Percentiles rank a stretch among this genome's conserved stretches.
Conservation (phyloP, 2,113 vertebrate genomes). For the Percopsis transmontana region DNA sequence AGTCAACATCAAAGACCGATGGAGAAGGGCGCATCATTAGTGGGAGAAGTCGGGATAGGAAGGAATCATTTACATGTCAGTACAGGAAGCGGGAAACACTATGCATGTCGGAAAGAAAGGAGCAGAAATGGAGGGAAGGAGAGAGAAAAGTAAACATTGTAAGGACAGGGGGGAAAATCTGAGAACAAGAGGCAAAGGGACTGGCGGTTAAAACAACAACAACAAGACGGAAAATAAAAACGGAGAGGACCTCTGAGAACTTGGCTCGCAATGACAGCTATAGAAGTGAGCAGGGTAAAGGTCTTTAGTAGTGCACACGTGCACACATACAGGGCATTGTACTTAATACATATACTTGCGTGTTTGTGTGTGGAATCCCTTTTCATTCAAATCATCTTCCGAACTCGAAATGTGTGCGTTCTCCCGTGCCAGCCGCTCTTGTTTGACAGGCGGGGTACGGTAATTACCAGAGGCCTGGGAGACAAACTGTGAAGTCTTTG, state of each 20-base stretch:
- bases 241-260: background rate
- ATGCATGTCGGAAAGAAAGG: constrained; percentile 51
- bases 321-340: background rate
- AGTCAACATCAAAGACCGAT: constrained; percentile 72
- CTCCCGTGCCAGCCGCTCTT: constrained; percentile 2
- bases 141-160: constrained; percentile 5
- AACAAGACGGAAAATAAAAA: constrained; percentile 20
- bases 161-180: background rate
- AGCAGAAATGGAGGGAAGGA: constrained; percentile 9
- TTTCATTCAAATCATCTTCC: constrained; percentile 15
- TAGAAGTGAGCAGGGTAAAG: background rate
- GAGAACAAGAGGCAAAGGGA: constrained; percentile 25
- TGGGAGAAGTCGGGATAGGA: constrained; percentile 58
- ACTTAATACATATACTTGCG: background rate
- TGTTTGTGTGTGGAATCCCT: background rate
- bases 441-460: constrained; percentile 29
- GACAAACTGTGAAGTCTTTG: constrained; percentile 13
- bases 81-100: constrained; percentile 60
- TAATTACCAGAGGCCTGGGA: constrained; percentile 29
- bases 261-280: too few species aligned
- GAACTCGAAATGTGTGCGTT: background rate
- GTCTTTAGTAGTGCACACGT: constrained; percentile 10
- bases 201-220: constrained; percentile 45
- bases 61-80: constrained; percentile 68
- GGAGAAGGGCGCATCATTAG: constrained; percentile 70